Percentiles rank a stretch among this genome's conserved stretches.
Conservation (phyloP, 1,140 invertebrate species). For the Drosophila jambulina region DNA sequence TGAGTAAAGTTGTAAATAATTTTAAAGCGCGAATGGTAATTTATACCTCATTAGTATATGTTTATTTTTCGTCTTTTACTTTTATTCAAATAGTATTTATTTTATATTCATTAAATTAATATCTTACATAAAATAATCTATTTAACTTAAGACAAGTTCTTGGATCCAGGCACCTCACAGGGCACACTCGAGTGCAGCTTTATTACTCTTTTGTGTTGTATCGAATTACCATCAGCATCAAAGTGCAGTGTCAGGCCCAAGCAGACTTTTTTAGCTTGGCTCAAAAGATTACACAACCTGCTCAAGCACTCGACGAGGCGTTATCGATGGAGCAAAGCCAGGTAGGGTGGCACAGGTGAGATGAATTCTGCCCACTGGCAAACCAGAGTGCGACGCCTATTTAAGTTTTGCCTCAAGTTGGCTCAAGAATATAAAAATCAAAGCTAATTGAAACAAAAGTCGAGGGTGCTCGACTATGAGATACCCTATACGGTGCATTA, state of each 20-base stretch:
- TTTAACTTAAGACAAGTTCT: background rate
- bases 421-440: conserved; percentile 41
- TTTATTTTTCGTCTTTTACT: too few species aligned
- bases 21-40: background rate
- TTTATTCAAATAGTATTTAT: background rate
- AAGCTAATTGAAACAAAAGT: conserved; percentile 28
- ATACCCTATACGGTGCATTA: background rate
- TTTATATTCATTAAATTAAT: background rate
- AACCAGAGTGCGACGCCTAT: conserved; percentile 52
- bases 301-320: conserved; percentile 33
- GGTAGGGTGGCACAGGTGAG: conserved; percentile 25
- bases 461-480: background rate
- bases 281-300: conserved; percentile 48
- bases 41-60: background rate
- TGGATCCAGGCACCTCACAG: background rate
- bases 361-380: conserved; percentile 41
- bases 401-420: conserved; percentile 35
- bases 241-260: conserved; percentile 47
- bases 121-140: background rate
- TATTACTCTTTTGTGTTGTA: conserved; percentile 1
- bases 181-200: background rate
- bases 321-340: conserved; percentile 22
- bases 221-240: conserved; percentile 23
- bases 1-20: background rate
- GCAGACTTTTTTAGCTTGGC: conserved; percentile 19